Conservation (phyloP, 2,113 vertebrate genomes). For the Poeciliopsis occidentalis region DNA sequence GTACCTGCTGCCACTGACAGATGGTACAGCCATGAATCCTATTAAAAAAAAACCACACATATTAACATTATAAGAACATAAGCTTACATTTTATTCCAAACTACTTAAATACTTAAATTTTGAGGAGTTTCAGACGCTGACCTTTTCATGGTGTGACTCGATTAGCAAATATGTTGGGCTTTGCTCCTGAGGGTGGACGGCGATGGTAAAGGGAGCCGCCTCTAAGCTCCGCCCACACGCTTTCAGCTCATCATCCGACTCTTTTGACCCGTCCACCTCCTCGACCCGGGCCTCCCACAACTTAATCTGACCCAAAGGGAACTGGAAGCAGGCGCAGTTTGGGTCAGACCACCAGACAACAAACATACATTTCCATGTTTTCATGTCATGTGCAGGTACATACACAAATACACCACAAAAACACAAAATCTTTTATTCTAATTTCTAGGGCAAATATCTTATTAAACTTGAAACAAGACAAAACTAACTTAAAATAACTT, state of each 20-base stretch:
- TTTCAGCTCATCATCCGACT: slow-evolving; percentile 90
- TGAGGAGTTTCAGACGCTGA: slow-evolving; percentile 49
- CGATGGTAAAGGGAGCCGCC: slow-evolving; percentile 85
- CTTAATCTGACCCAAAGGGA: slow-evolving; percentile 96
- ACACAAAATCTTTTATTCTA: no score
- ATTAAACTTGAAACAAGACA: no score
- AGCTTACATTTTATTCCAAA: background rate
- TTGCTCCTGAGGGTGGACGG: slow-evolving; percentile 90
- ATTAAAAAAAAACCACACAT: slow-evolving; percentile 28
- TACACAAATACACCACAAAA: no score
- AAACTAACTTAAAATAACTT: no score
- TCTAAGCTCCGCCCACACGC: slow-evolving; percentile 83
- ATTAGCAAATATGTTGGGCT: slow-evolving; percentile 91
- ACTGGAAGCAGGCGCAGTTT: slow-evolving; percentile 73
- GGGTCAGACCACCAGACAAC: background rate
- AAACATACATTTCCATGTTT: background rate
- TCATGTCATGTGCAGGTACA: no score
- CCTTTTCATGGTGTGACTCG: slow-evolving; percentile 92
- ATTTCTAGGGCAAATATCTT: no score
- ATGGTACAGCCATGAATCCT: slow-evolving; percentile 96
- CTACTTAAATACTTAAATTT: background rate
- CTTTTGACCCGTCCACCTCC: slow-evolving; percentile 90
- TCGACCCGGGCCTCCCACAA: slow-evolving; percentile 92
- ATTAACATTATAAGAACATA: background rate
- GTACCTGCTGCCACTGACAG: slow-evolving; percentile 91